A percentile compares a stretch with the other conserved stretches of the same genome.
Conservation (phyloP, 2,888 invertebrate species). For the Latrodectus elegans region DNA sequence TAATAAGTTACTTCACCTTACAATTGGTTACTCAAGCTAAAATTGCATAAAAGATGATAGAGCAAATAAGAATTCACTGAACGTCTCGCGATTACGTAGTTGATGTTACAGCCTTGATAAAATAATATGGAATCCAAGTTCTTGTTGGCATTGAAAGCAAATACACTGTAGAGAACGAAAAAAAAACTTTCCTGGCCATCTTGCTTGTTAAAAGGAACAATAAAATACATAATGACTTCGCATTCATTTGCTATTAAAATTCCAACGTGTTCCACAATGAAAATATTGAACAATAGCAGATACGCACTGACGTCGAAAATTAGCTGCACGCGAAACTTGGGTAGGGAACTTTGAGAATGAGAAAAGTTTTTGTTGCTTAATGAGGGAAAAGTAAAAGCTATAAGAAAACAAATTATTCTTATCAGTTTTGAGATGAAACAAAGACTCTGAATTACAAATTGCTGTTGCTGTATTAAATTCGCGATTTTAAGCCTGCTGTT, state of each 20-base stretch:
- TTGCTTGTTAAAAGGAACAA: background rate
- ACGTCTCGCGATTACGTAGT: no score
- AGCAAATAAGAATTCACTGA: no score
- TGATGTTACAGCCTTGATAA: no score
- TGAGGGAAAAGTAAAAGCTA: background rate
- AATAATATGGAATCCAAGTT: no score
- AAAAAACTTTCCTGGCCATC: no score
- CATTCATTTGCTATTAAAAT: slow-evolving; percentile 19
- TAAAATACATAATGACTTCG: background rate
- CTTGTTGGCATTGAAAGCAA: no score
- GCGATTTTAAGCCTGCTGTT: no score
- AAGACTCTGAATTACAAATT: background rate
- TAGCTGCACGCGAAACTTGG: slow-evolving; percentile 1
- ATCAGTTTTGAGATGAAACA: slow-evolving; percentile 2
- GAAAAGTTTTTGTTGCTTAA: background rate
- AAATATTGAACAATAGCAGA: slow-evolving; percentile 13
- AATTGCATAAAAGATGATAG: no score
- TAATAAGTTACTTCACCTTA: no score
- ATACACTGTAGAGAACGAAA: background rate
- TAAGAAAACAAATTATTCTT: slow-evolving; percentile 1
- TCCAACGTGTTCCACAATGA: background rate
- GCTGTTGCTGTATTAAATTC: no score
- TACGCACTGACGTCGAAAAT: slow-evolving; percentile 7
- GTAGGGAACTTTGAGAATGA: slow-evolving; percentile 7
- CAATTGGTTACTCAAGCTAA: no score